A percentile compares a stretch with the other conserved stretches of the same genome.
These are phyloP conservation scores for Sussaba pulchella DNA, from an alignment of 2,888 invertebrate genomes.

Conservation along the genomic window DNA sequence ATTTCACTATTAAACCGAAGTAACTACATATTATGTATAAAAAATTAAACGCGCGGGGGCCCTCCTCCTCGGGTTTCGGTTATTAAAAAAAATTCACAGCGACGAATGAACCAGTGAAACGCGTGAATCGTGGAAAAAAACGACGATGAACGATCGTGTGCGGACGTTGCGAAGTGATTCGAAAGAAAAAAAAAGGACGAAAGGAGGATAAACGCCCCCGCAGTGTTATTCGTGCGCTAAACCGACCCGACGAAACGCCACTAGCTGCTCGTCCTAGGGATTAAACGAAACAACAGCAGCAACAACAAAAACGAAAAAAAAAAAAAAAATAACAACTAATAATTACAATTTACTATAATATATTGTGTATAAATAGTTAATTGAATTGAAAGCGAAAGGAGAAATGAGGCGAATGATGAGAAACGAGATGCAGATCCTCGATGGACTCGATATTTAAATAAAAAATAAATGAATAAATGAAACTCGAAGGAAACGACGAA, in stretches of 20 bases:
- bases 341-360: slow-evolving; percentile 84
- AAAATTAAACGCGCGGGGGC: slow-evolving; percentile 71
- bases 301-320: no score
- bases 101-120: slow-evolving; percentile 56
- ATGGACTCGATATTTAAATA: slow-evolving; percentile 55
- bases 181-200: slow-evolving; percentile 18
- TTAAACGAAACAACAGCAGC: no score
- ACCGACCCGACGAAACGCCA: slow-evolving; percentile 60
- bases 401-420: slow-evolving; percentile 67
- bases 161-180: not conserved
- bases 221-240: slow-evolving; percentile 51
- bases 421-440: slow-evolving; percentile 62
- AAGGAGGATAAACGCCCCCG: slow-evolving; percentile 34
- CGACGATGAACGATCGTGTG: slow-evolving; percentile 30
- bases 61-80: slow-evolving; percentile 71
- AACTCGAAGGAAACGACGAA: no score
- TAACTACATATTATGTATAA: slow-evolving; percentile 72
- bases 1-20: slow-evolving; percentile 81
- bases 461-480: slow-evolving; percentile 1
- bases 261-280: slow-evolving; percentile 64
- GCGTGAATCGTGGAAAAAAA: not conserved
- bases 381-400: slow-evolving; percentile 79
- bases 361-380: slow-evolving; percentile 84
- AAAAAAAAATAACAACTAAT: slow-evolving; percentile 74
- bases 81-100: slow-evolving; percentile 65